These are phyloP conservation scores for Muscicapa striata DNA, from an alignment of 2,797 vertebrate genomes.

Conservation along the genomic window DNA sequence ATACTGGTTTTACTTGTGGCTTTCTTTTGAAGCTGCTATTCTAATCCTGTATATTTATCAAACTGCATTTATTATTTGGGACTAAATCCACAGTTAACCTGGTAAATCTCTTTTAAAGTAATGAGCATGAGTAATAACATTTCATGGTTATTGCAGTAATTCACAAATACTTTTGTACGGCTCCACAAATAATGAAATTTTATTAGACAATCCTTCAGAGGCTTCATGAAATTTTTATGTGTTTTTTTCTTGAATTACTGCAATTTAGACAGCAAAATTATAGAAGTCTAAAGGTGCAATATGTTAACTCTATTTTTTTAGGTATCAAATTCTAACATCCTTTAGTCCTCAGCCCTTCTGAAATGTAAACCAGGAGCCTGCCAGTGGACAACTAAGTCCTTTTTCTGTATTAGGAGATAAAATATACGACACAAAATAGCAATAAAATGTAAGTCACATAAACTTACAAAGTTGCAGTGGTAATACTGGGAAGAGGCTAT, in stretches of 20 bases:
- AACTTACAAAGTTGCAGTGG: neutral
- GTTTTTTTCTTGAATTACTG: neutral
- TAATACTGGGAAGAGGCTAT: neutral
- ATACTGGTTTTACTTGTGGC: neutral
- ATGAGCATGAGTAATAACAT: constrained; percentile 15
- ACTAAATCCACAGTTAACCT: neutral
- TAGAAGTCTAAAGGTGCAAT: neutral
- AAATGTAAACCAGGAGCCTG: neutral
- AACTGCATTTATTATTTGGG: neutral
- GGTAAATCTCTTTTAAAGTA: neutral
- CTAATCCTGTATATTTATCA: neutral
- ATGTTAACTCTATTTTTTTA: neutral
- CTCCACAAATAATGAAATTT: constrained; percentile 21
- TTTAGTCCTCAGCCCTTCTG: neutral
- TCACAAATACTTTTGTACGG: neutral
- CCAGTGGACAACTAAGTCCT: neutral
- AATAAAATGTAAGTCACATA: neutral
- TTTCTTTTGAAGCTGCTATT: constrained; percentile 7
- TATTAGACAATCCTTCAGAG: neutral
- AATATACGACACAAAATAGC: rapidly evolving
- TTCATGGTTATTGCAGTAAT: neutral
- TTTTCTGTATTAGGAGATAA: neutral
- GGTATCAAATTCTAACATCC: neutral
- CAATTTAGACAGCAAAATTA: neutral
- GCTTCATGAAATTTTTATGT: neutral